Evolutionary conservation across 2,113 vertebrate species (phyloP).

Genomic region (Phylloscopus trochilus): DNA sequence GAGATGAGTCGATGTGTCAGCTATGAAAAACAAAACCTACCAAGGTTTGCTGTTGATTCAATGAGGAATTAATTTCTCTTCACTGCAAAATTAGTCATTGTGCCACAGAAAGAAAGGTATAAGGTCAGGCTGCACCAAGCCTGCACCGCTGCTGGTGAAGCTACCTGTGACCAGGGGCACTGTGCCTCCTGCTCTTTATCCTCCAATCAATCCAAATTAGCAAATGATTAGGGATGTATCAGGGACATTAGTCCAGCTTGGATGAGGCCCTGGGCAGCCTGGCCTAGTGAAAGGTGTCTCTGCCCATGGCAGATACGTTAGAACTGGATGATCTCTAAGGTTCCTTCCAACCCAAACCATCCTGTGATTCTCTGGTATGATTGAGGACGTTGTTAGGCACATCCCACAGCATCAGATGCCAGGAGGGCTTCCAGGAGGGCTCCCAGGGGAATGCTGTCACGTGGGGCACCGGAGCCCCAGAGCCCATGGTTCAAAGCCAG

Average conservation of each 20-base stretch:
- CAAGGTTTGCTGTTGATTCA: conserved; percentile 14
- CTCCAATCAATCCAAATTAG: neutral
- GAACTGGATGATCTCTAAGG: neutral
- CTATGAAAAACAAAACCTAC: conserved; percentile 40
- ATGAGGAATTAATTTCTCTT: conserved; percentile 36
- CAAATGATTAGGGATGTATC: neutral
- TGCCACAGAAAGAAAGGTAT: neutral
- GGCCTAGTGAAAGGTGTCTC: neutral
- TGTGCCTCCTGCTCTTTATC: neutral
- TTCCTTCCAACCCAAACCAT: neutral
- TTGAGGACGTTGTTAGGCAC: neutral
- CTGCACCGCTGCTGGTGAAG: neutral
- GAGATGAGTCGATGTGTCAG: neutral
- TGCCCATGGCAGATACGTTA: neutral
- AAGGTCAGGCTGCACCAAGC: neutral
- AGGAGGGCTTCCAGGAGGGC: neutral
- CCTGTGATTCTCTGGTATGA: neutral
- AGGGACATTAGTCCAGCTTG: neutral
- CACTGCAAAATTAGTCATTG: conserved; percentile 32
- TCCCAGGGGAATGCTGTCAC: neutral
- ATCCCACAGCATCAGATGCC: neutral
- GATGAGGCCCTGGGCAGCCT: neutral
- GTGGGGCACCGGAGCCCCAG: fast-evolving
- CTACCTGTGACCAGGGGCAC: fast-evolving
- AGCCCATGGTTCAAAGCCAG: neutral